Evolutionary conservation across 1,140 invertebrate genomes (phyloP).

Genomic region (Lepidurus arcticus): DNA sequence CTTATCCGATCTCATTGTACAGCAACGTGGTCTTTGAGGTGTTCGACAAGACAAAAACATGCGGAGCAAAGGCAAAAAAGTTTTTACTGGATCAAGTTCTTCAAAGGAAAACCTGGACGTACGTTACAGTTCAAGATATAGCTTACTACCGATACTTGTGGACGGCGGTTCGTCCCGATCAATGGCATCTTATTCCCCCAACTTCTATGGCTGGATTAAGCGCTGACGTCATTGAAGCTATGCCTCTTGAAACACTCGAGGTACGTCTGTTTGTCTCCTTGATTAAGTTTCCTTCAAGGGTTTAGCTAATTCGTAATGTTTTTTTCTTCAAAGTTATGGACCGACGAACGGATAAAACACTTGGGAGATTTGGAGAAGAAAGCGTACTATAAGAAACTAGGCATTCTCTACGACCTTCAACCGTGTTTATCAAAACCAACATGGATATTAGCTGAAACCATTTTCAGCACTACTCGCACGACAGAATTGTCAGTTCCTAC

Average conservation of each 20-base stretch:
- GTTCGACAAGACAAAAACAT: not conserved
- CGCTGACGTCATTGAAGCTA: not conserved
- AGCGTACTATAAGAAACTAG: not conserved
- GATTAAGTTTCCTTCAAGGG: not conserved
- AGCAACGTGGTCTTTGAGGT: not conserved
- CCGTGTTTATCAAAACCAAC: not conserved
- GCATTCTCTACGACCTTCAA: not conserved
- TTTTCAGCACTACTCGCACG: no score
- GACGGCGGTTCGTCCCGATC: not conserved
- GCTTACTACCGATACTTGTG: not conserved
- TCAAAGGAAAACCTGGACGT: not conserved
- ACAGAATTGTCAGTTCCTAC: no score
- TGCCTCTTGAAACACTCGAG: not conserved
- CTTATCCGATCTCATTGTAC: not conserved
- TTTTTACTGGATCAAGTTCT: not conserved
- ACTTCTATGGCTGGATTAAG: not conserved
- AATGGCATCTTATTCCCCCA: not conserved
- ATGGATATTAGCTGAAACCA: not conserved
- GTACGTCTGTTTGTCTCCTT: not conserved
- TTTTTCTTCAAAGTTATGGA: not conserved
- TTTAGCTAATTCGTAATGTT: not conserved
- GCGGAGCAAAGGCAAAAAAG: not conserved
- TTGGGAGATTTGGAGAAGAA: constrained; percentile 8
- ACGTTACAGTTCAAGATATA: not conserved
- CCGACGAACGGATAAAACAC: not conserved